phyloP scores from a whole-genome alignment of 1,140 invertebrate species.

The Pseudachorutes palmiensis region DNA sequence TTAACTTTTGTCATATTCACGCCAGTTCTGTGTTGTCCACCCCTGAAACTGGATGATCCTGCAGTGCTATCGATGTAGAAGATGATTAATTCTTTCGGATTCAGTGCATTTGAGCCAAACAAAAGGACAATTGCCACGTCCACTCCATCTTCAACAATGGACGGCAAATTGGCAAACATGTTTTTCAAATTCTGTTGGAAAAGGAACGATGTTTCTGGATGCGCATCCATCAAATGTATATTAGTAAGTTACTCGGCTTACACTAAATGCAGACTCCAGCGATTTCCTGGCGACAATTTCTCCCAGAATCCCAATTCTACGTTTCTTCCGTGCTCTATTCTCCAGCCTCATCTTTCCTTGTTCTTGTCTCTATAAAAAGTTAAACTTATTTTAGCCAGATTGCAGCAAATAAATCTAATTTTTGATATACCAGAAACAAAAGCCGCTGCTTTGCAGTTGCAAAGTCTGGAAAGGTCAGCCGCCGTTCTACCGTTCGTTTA shows the following conservation, averaged over 20 bases:
- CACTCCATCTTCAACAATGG: too few relatives aligned
- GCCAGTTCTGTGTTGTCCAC: too few relatives aligned
- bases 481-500: not conserved
- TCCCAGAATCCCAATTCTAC: not conserved
- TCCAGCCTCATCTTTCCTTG: not conserved
- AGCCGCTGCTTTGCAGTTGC: not conserved
- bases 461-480: not conserved
- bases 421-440: not conserved
- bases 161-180: too few relatives aligned
- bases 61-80: too few relatives aligned
- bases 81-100: conserved; percentile 26
- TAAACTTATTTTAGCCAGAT: not conserved
- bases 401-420: not conserved
- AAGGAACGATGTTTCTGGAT: too few relatives aligned
- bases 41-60: too few relatives aligned
- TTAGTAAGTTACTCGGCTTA: not conserved
- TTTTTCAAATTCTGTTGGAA: too few relatives aligned
- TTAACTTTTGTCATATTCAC: not conserved
- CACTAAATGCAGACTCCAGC: not conserved
- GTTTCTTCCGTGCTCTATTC: not conserved
- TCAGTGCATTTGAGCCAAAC: conserved; percentile 21
- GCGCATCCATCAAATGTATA: not conserved
- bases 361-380: conserved; percentile 1
- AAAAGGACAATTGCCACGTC: conserved; percentile 14
- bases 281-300: not conserved